These are phyloP conservation scores for Eremophila alpestris DNA, from an alignment of 2,797 vertebrate genomes.

Conservation along the genomic window DNA sequence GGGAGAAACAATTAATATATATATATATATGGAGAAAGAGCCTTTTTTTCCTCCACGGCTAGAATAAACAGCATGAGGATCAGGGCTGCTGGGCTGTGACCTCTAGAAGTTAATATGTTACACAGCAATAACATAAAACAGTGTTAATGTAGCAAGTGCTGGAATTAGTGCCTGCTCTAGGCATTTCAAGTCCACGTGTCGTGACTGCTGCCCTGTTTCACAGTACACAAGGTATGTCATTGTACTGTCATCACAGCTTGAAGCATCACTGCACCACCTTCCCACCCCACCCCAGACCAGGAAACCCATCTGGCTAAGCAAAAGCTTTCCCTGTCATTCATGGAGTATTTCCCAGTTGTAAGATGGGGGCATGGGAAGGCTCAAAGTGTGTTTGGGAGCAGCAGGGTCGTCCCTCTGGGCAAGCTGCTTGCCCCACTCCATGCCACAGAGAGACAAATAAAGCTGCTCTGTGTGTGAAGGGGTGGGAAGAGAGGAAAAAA, in stretches of 20 bases:
- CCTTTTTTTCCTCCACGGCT: background rate
- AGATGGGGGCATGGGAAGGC: accelerated
- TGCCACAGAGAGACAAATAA: background rate
- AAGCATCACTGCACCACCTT: background rate
- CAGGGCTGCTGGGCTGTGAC: background rate
- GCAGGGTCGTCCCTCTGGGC: background rate
- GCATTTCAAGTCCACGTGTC: background rate
- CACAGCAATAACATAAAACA: background rate
- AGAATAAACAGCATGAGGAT: background rate
- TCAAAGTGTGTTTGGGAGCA: background rate
- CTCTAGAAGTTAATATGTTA: constrained; percentile 16
- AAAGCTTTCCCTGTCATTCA: background rate
- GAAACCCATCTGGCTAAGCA: background rate
- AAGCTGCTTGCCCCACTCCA: background rate
- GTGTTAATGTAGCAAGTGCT: background rate
- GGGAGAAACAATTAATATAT: background rate
- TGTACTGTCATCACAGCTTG: background rate
- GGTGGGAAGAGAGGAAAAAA: background rate
- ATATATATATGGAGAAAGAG: background rate
- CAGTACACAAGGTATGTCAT: accelerated
- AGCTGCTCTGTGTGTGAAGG: background rate
- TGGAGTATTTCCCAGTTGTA: background rate
- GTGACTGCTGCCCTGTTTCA: background rate
- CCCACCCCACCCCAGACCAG: background rate
- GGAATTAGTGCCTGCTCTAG: background rate